These are phyloP conservation scores for Carassius gibelio DNA, from an alignment of 2,113 vertebrate genomes.

Conservation along the genomic window DNA sequence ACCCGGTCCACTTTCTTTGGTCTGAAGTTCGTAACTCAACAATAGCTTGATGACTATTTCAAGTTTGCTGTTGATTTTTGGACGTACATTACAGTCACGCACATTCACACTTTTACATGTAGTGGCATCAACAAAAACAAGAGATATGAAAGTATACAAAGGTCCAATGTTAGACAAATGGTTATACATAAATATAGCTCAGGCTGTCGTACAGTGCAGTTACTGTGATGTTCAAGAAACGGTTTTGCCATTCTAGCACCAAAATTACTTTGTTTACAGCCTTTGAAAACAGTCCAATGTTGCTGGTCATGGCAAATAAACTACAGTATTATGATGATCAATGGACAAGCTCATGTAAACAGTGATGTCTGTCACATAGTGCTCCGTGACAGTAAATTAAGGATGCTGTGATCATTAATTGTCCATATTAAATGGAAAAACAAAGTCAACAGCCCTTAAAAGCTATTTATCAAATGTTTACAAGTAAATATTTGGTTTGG, in stretches of 20 bases:
- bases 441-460: conserved; percentile 60
- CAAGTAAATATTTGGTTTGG: conserved; percentile 65
- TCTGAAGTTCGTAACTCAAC: not conserved
- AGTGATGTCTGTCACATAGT: conserved; percentile 51
- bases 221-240: conserved; percentile 64
- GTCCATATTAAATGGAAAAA: conserved; percentile 45
- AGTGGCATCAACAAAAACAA: conserved; percentile 70
- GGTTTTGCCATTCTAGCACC: conserved; percentile 67
- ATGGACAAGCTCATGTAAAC: conserved; percentile 52
- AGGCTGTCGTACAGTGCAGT: conserved; percentile 77
- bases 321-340: not conserved
- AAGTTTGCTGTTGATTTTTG: conserved; percentile 79
- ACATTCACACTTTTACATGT: conserved; percentile 69
- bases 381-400: conserved; percentile 39
- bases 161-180: conserved; percentile 76
- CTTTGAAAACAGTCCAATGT: conserved; percentile 53
- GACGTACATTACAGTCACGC: conserved; percentile 78
- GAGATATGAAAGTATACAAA: conserved; percentile 78
- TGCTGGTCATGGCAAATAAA: not conserved
- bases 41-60: conserved; percentile 70
- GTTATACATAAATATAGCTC: conserved; percentile 77
- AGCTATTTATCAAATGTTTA: conserved; percentile 62
- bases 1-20: conserved; percentile 32
- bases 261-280: conserved; percentile 47
- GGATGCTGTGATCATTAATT: conserved; percentile 12